These are phyloP conservation scores for Falco biarmicus DNA, from an alignment of 2,797 vertebrate genomes.

Conservation along the genomic window DNA sequence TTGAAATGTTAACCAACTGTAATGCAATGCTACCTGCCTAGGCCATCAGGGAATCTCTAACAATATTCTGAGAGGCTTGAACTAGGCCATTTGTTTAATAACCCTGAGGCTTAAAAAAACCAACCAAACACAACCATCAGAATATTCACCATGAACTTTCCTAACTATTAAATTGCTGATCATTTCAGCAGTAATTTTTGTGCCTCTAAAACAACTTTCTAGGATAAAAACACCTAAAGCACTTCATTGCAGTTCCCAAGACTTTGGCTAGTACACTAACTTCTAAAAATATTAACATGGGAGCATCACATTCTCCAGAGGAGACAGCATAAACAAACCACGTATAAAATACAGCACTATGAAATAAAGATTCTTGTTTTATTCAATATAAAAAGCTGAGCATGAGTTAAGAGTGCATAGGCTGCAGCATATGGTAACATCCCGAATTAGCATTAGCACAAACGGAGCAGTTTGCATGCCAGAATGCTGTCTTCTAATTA, in stretches of 20 bases:
- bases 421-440: background rate
- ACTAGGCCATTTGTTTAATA: background rate
- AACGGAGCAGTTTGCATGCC: background rate
- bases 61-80: background rate
- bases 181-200: background rate
- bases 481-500: background rate
- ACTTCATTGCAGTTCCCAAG: background rate
- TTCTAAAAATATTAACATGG: constrained; percentile 6
- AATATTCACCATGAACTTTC: background rate
- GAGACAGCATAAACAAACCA: background rate
- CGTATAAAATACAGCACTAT: background rate
- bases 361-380: background rate
- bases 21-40: background rate
- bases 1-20: background rate
- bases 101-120: background rate
- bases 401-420: background rate
- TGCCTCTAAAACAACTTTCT: background rate
- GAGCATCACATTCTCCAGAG: background rate
- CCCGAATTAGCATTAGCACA: background rate
- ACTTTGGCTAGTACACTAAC: background rate
- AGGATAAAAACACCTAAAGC: background rate
- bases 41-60: background rate
- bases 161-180: background rate
- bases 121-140: background rate
- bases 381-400: constrained; percentile 20